These are phyloP conservation scores for Bovichtus diacanthus DNA, from an alignment of 2,797 vertebrate species.

Conservation along the genomic window DNA sequence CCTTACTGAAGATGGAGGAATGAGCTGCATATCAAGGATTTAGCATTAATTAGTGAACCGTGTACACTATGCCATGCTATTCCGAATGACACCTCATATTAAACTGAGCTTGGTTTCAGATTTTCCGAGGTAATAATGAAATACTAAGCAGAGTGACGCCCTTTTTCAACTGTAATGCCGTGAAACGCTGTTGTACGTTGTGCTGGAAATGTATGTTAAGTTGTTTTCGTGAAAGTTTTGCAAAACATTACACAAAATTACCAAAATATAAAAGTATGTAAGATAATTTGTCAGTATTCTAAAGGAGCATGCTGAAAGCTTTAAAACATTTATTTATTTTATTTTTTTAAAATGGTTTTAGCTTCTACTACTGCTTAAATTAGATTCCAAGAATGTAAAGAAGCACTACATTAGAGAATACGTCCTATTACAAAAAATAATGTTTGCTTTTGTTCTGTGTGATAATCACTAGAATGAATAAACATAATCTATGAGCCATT, in stretches of 20 bases:
- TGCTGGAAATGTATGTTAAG: background rate
- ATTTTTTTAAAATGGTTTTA: too few species aligned
- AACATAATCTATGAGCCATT: background rate
- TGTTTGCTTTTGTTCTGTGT: background rate
- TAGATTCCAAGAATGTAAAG: background rate
- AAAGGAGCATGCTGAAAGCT: background rate
- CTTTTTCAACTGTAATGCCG: background rate
- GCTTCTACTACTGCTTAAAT: background rate
- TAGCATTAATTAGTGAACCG: slow-evolving; percentile 51
- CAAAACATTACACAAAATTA: background rate
- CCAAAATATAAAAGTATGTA: background rate
- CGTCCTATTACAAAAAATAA: background rate
- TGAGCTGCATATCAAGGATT: slow-evolving; percentile 63
- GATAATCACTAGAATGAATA: background rate
- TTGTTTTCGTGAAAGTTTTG: background rate
- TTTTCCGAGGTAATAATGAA: background rate
- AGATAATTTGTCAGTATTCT: background rate
- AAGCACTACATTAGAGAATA: background rate
- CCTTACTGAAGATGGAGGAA: slow-evolving; percentile 41
- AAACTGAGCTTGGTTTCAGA: background rate
- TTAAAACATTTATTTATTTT: too few species aligned
- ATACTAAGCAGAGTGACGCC: background rate
- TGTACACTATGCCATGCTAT: slow-evolving; percentile 22
- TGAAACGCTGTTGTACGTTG: background rate
- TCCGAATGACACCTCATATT: slow-evolving; percentile 19